phyloP scores from a whole-genome alignment of 1,140 invertebrate species.

The Gonioctena quinquepunctata region DNA sequence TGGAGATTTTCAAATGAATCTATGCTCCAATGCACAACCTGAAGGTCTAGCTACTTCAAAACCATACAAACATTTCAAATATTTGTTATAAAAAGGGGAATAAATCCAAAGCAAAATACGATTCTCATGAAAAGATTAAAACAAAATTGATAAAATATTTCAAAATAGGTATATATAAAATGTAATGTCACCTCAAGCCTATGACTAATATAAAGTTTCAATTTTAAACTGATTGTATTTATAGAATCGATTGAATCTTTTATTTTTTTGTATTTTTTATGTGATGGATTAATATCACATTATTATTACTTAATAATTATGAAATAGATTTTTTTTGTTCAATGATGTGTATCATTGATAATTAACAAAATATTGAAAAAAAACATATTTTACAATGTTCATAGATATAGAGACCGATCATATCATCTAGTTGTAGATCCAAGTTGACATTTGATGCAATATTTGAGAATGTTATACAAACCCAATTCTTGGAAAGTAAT shows the following conservation, averaged over 20 bases:
- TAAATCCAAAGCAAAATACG: neutral
- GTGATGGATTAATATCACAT: too few relatives aligned
- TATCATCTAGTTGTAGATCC: too few relatives aligned
- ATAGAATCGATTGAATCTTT: too few relatives aligned
- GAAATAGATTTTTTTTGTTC: too few relatives aligned
- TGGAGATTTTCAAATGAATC: constrained; percentile 17
- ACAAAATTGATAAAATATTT: neutral
- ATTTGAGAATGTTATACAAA: neutral
- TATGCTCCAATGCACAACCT: constrained; percentile 30
- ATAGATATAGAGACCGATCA: too few relatives aligned
- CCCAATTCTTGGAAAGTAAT: neutral
- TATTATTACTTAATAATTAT: too few relatives aligned
- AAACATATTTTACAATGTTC: too few relatives aligned
- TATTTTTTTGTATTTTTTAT: too few relatives aligned
- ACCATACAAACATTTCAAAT: neutral
- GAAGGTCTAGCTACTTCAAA: constrained; percentile 15
- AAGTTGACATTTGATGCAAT: neutral
- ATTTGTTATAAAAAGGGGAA: neutral
- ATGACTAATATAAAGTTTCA: too few relatives aligned
- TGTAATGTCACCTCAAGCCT: neutral
- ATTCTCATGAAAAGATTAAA: neutral
- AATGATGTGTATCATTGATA: too few relatives aligned
- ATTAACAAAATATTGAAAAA: too few relatives aligned
- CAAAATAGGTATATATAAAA: neutral
- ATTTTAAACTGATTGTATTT: too few relatives aligned